Percentiles rank a stretch among this genome's conserved stretches.
Evolutionary conservation across 2,113 vertebrate species (phyloP).

Genomic region (Chloebia gouldiae): DNA sequence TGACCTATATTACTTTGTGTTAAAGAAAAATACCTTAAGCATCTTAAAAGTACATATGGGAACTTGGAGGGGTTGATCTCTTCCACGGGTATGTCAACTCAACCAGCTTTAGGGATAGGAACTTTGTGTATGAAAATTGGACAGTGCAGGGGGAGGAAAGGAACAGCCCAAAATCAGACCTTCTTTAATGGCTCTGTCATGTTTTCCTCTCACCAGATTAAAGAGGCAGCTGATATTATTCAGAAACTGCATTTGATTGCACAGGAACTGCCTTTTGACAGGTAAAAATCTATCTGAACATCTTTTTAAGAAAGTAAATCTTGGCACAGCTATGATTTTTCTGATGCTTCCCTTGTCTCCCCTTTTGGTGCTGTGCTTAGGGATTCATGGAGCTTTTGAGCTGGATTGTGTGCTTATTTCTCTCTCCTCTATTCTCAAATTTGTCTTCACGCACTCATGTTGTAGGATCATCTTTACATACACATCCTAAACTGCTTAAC

Average conservation of each 20-base stretch:
- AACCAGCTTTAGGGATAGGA: neutral
- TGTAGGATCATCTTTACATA: constrained; percentile 35
- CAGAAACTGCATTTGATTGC: constrained; percentile 99
- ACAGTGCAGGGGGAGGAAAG: neutral
- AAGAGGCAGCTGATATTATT: constrained; percentile 99
- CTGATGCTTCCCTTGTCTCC: neutral
- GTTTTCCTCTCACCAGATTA: constrained; percentile 82
- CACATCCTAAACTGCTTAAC: constrained; percentile 49
- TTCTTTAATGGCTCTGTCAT: neutral
- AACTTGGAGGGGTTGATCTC: neutral
- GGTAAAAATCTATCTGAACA: constrained; percentile 75
- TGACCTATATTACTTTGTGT: neutral
- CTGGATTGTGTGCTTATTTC: constrained; percentile 18
- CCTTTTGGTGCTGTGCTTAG: neutral
- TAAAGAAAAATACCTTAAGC: neutral
- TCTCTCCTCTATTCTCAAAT: neutral
- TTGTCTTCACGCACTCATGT: neutral
- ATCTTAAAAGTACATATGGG: neutral
- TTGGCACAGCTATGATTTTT: neutral
- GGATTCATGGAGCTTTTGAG: neutral
- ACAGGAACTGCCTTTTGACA: constrained; percentile 98
- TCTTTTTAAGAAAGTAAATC: neutral
- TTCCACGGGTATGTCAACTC: neutral
- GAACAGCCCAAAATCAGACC: neutral
- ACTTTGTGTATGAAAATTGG: neutral